Evolutionary conservation across 2,888 invertebrate species (phyloP).

Genomic region (Leucophenga montana): DNA sequence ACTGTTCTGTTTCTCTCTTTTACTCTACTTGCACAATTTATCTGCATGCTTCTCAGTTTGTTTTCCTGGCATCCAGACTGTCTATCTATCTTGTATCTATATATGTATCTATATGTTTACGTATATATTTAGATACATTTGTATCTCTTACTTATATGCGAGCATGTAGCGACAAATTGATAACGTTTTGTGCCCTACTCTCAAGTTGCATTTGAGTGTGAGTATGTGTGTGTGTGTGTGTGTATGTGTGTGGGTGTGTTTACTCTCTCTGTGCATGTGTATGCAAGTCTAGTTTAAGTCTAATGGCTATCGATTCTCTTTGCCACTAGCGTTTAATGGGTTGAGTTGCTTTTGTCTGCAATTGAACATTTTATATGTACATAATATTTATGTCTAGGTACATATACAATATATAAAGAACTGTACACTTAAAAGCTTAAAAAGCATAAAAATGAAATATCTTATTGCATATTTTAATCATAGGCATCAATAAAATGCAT

Average conservation of each 20-base stretch:
- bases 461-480: no score
- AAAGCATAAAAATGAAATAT: no score
- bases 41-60: neutral
- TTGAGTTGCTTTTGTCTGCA: no score
- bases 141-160: slow-evolving; percentile 45
- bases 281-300: slow-evolving; percentile 6
- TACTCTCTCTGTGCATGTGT: neutral
- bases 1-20: neutral
- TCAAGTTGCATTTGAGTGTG: slow-evolving; percentile 56
- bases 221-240: neutral
- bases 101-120: slow-evolving; percentile 8
- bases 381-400: neutral
- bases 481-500: no score
- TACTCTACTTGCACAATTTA: neutral
- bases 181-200: slow-evolving; percentile 63
- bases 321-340: neutral
- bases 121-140: slow-evolving; percentile 27
- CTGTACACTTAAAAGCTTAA: no score
- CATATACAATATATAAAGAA: no score
- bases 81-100: slow-evolving; percentile 20
- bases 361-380: neutral
- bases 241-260: neutral
- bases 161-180: slow-evolving; percentile 64
- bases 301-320: slow-evolving; percentile 11
- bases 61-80: neutral